Conservation (phyloP, 2,113 vertebrate genomes). For the human (Homo sapiens) region GRCh38 chr2:152511001-152511500, state of each 20-base stretch:
- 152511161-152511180: too few species aligned
- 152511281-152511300: neutral
- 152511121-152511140: too few species aligned
- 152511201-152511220: neutral
- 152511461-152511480: neutral
- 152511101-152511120: too few species aligned
- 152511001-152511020: slow-evolving; percentile 60
- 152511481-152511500: neutral
- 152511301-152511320: neutral
- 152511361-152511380: neutral
- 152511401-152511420: neutral
- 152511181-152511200: too few species aligned
- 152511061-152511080: too few species aligned
- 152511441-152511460: neutral
- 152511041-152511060: too few species aligned
- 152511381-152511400: neutral
- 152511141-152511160: too few species aligned
- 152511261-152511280: neutral
- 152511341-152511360: neutral
- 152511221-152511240: neutral
- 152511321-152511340: neutral
- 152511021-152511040: too few species aligned
- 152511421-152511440: neutral
- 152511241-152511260: neutral
- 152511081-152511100: too few species aligned